phyloP scores from a whole-genome alignment of 1,140 invertebrate genomes.

The Drosophila novamexicana region DNA sequence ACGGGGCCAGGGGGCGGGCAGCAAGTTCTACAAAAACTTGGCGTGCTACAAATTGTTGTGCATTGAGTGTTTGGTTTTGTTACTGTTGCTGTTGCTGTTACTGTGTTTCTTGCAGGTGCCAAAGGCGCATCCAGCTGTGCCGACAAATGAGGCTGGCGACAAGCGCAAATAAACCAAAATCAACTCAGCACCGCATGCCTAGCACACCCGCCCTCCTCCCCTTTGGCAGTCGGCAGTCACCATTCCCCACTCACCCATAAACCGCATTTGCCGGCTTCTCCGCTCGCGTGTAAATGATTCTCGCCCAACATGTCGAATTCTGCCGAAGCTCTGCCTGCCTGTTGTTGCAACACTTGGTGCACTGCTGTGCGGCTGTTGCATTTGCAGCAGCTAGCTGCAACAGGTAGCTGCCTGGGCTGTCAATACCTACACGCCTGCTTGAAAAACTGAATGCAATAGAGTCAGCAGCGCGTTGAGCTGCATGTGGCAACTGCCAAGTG shows the following conservation, averaged over 20 bases:
- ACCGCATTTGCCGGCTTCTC: constrained; percentile 4
- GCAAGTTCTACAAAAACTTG: constrained; percentile 38
- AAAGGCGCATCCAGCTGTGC: constrained; percentile 75
- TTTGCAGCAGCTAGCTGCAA: constrained; percentile 34
- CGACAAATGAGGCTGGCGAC: constrained; percentile 79
- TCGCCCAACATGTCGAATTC: constrained; percentile 67
- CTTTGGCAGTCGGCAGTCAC: background rate
- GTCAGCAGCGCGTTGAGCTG: constrained; percentile 21
- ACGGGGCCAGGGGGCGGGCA: background rate
- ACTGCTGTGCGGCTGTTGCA: constrained; percentile 40
- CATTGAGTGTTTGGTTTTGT: constrained; percentile 37
- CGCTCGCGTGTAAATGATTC: constrained; percentile 79
- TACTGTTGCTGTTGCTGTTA: constrained; percentile 23
- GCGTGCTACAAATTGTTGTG: constrained; percentile 55
- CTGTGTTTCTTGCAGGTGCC: constrained; percentile 51
- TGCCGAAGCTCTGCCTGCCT: constrained; percentile 22
- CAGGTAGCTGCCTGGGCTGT: constrained; percentile 68
- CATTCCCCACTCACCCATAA: background rate
- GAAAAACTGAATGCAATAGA: constrained; percentile 32
- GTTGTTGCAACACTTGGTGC: constrained; percentile 46
- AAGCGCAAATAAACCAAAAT: constrained; percentile 81
- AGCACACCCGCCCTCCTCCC: background rate
- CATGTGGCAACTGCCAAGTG: constrained; percentile 45
- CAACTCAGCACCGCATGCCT: constrained; percentile 58
- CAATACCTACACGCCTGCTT: constrained; percentile 79